These are phyloP conservation scores for Microcebus murinus DNA, from an alignment of 2,113 vertebrate genomes.

Conservation along the genomic window DNA sequence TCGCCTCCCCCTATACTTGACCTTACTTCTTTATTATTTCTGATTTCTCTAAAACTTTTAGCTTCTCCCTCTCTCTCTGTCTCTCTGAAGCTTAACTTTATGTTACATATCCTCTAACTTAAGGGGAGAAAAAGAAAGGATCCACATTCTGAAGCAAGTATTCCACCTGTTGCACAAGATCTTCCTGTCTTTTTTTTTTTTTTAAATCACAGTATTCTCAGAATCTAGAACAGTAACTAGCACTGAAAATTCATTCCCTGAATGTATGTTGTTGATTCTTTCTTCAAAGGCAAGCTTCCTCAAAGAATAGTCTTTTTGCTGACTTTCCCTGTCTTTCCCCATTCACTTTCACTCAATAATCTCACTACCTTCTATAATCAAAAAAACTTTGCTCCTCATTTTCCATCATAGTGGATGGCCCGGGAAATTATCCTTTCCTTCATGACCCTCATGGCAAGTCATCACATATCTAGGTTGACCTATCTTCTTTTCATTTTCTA, in stretches of 20 bases:
- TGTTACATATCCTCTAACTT: not conserved
- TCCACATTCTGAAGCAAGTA: not conserved
- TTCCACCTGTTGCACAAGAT: not conserved
- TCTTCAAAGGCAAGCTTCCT: not conserved
- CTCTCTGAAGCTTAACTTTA: not conserved
- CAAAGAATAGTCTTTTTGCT: not conserved
- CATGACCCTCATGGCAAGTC: not conserved
- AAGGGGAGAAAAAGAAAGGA: not conserved
- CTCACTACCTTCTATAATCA: not conserved
- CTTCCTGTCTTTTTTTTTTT: not conserved
- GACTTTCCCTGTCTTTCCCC: not conserved
- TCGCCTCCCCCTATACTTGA: not conserved
- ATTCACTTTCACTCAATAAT: not conserved
- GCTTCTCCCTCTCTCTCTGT: rapidly evolving
- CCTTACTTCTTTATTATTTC: not conserved
- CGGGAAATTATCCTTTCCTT: not conserved
- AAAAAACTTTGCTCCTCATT: not conserved
- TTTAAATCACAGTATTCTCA: not conserved
- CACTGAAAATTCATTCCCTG: not conserved
- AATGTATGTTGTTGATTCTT: not conserved
- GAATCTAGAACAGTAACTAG: not conserved
- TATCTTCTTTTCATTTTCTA: not conserved
- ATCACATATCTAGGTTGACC: not conserved
- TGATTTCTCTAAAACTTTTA: not conserved
- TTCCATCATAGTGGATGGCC: not conserved